Conservation (phyloP, 2,113 vertebrate species). For the Brachyhypopomus gauderio region DNA sequence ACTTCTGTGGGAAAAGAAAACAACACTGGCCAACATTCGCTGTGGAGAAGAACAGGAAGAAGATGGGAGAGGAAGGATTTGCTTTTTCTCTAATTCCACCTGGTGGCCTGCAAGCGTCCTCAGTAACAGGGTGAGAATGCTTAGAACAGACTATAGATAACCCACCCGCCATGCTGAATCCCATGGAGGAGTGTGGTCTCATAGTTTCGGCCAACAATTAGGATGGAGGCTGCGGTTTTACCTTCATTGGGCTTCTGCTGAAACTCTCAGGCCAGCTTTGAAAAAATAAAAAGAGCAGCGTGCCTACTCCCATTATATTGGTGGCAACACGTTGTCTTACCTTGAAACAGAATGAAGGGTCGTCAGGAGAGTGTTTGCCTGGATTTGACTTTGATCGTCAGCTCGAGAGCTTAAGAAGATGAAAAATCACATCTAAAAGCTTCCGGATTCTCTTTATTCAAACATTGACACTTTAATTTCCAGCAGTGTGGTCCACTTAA, state of each 20-base stretch:
- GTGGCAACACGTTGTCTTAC: constrained; percentile 42
- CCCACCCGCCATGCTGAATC: constrained; percentile 59
- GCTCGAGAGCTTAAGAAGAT: background rate
- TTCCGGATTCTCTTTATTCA: background rate
- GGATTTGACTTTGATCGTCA: constrained; percentile 5
- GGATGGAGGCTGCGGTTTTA: constrained; percentile 62
- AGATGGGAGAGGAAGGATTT: constrained; percentile 49
- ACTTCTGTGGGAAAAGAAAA: constrained; percentile 53
- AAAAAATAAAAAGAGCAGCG: constrained; percentile 60
- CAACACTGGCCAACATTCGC: constrained; percentile 52
- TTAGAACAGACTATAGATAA: constrained; percentile 66
- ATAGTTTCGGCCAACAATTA: constrained; percentile 65
- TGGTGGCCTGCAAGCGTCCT: constrained; percentile 57
- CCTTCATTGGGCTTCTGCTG: constrained; percentile 56
- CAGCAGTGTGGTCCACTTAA: background rate
- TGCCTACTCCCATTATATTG: constrained; percentile 52
- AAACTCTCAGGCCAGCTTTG: constrained; percentile 57
- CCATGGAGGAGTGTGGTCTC: constrained; percentile 55
- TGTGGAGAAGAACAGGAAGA: constrained; percentile 2
- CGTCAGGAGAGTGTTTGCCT: constrained; percentile 16
- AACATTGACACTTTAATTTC: constrained; percentile 9
- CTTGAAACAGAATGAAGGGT: constrained; percentile 47
- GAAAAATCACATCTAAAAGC: constrained; percentile 14
- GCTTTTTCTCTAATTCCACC: constrained; percentile 61
- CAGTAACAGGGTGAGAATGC: constrained; percentile 64